phyloP scores from a whole-genome alignment of 2,113 vertebrate species.

The Microcebus jonahi region DNA sequence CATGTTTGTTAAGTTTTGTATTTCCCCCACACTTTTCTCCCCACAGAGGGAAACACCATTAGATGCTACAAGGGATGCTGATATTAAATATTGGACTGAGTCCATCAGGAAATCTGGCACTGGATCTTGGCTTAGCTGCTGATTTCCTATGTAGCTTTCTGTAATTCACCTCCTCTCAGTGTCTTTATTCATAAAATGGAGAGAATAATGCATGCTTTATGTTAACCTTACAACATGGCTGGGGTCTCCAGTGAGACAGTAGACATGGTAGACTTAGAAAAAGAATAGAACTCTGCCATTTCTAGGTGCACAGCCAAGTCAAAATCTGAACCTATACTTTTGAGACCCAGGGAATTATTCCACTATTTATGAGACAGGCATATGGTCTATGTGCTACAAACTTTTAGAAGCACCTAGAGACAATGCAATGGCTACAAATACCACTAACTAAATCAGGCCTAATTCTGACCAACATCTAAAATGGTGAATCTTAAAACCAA shows the following conservation, averaged over 20 bases:
- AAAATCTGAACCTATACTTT: conserved; percentile 38
- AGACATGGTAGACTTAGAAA: background rate
- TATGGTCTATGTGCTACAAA: background rate
- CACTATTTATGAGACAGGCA: background rate
- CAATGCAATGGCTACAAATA: conserved; percentile 8
- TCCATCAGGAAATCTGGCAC: conserved; percentile 39
- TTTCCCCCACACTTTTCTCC: background rate
- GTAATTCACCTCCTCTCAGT: background rate
- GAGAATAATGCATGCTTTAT: conserved; percentile 1
- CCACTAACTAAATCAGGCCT: background rate
- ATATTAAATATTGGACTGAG: conserved; percentile 22
- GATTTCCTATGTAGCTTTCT: conserved; percentile 37
- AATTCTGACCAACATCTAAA: background rate
- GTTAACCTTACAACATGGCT: background rate
- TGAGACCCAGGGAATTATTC: background rate
- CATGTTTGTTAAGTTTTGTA: background rate
- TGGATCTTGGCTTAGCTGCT: conserved; percentile 23
- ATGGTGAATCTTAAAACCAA: background rate
- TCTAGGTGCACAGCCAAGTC: background rate
- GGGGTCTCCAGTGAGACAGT: background rate
- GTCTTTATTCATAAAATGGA: conserved; percentile 23
- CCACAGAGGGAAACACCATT: conserved; percentile 20
- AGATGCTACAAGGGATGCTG: background rate
- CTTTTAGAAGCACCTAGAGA: background rate
- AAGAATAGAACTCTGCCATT: background rate